These are phyloP conservation scores for Eurystomus glaucurus DNA, from an alignment of 2,797 vertebrate genomes.

Conservation along the genomic window DNA sequence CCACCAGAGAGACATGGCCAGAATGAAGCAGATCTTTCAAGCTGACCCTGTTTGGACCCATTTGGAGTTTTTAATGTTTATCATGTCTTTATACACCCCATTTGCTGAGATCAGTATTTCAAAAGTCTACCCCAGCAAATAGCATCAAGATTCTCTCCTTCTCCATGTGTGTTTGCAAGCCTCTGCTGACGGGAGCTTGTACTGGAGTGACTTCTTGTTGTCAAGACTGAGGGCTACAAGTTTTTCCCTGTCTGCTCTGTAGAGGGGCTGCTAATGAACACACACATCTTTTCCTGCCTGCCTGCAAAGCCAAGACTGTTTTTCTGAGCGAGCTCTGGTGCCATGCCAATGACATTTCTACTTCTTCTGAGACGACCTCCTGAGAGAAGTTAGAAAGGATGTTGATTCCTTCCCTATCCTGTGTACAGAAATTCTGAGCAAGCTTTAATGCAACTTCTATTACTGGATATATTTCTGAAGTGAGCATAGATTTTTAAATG, in stretches of 20 bases:
- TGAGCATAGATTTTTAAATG: background rate
- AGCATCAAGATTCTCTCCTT: background rate
- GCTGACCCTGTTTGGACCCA: background rate
- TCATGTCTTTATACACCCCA: background rate
- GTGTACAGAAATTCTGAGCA: background rate
- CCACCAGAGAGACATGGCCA: background rate
- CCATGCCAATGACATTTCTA: background rate
- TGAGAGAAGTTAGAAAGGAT: background rate
- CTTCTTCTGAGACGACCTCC: background rate
- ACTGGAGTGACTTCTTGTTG: background rate
- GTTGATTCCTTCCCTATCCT: background rate
- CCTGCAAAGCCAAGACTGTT: background rate
- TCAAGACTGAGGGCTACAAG: background rate
- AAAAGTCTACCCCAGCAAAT: background rate
- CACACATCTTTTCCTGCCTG: background rate
- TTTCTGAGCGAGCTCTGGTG: background rate
- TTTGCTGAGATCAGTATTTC: background rate
- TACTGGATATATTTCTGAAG: background rate
- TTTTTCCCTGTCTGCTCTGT: background rate
- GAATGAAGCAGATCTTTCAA: background rate
- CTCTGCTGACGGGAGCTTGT: background rate
- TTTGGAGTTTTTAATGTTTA: background rate
- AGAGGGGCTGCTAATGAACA: background rate
- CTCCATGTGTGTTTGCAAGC: background rate
- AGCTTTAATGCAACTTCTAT: background rate